Conservation (phyloP, 2,113 vertebrate species). For the Ailurus styani region DNA sequence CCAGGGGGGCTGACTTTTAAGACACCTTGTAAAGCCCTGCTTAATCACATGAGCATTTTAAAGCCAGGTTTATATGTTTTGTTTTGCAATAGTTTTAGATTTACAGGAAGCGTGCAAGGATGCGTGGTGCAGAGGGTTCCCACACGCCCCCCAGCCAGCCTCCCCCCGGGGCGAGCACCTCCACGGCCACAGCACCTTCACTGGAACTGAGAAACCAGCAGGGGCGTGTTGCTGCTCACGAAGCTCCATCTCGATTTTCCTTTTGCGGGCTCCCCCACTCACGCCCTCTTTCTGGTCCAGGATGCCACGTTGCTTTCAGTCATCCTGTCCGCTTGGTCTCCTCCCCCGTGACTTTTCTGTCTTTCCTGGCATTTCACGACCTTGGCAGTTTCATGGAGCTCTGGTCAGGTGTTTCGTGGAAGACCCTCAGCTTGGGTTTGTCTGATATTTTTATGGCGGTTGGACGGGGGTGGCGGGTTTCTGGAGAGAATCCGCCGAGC, state of each 20-base stretch:
- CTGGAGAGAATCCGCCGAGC: background rate
- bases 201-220: background rate
- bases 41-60: background rate
- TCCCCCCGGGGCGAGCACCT: rapidly evolving
- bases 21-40: background rate
- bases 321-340: rapidly evolving
- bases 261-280: background rate
- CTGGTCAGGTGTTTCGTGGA: background rate
- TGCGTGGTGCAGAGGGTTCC: background rate
- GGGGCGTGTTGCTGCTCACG: rapidly evolving
- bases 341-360: background rate
- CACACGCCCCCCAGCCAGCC: rapidly evolving
- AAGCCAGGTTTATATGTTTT: background rate
- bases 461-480: background rate
- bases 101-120: background rate
- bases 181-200: rapidly evolving
- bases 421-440: background rate
- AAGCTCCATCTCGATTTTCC: background rate
- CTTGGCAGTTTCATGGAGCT: background rate
- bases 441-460: background rate
- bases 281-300: background rate
- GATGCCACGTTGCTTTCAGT: rapidly evolving
- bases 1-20: background rate
- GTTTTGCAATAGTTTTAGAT: background rate
- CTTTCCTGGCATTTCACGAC: background rate